Evolutionary conservation across 2,797 vertebrate species (phyloP).

Genomic region (Pitangus sulphuratus): DNA sequence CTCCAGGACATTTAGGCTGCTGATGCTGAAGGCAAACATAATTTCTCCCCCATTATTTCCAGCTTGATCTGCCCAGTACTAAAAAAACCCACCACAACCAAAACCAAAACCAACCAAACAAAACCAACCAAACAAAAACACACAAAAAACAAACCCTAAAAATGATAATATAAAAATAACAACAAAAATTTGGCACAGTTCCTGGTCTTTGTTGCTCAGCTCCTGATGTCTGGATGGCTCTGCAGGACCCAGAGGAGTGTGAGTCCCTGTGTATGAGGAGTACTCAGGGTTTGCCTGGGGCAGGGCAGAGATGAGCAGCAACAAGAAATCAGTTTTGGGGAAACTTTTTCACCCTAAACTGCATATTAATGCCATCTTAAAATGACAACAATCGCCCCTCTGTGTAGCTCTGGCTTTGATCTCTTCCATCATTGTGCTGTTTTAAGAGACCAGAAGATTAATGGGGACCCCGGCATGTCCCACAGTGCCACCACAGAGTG

Average conservation of each 20-base stretch:
- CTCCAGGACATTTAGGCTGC: background rate
- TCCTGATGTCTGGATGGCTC: background rate
- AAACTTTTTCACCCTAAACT: background rate
- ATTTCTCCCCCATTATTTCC: background rate
- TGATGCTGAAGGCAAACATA: background rate
- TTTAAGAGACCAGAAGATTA: background rate
- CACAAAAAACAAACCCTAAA: background rate
- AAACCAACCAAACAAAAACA: background rate
- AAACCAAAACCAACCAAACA: background rate
- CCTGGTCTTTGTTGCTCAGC: background rate
- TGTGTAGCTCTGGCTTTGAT: background rate
- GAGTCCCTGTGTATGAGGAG: background rate
- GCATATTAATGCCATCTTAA: background rate
- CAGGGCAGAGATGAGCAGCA: background rate
- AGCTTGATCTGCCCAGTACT: background rate
- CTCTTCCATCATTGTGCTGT: background rate
- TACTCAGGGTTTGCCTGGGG: conserved; percentile 3
- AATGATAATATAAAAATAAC: background rate
- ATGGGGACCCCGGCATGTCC: background rate
- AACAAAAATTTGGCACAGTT: background rate
- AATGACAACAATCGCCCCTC: background rate
- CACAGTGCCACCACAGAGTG: background rate
- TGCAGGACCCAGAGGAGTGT: background rate
- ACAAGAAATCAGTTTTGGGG: background rate
- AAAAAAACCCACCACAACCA: background rate